Evolutionary conservation across 2,888 invertebrate genomes (phyloP).

Genomic region (Mellilla xanthometata): DNA sequence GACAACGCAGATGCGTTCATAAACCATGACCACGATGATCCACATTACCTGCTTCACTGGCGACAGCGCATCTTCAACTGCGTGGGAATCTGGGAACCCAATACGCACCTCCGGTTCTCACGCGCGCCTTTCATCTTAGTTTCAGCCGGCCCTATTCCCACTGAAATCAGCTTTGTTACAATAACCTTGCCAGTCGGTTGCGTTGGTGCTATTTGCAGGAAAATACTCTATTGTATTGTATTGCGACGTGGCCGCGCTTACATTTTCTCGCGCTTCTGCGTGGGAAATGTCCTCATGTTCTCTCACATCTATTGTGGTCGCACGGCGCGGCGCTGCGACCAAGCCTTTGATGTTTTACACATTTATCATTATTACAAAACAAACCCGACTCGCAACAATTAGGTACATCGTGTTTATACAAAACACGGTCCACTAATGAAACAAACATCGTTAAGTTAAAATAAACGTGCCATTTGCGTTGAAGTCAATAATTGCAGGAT

Average conservation of each 20-base stretch:
- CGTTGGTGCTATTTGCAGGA: not conserved
- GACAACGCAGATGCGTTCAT: too few relatives aligned
- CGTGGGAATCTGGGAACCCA: slow-evolving; percentile 3
- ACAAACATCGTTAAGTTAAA: slow-evolving; percentile 1
- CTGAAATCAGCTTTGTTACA: too few relatives aligned
- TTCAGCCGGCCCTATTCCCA: not conserved
- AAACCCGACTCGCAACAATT: not conserved
- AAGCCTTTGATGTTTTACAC: slow-evolving; percentile 20
- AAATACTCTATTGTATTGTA: not conserved
- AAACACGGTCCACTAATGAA: not conserved
- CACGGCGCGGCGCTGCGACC: slow-evolving; percentile 4
- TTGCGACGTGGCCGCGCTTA: not conserved
- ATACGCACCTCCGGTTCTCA: not conserved
- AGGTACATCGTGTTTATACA: not conserved
- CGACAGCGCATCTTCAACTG: not conserved
- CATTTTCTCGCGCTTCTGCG: slow-evolving; percentile 12
- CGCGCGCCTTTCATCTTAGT: not conserved
- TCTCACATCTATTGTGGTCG: slow-evolving; percentile 25
- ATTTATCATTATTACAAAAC: slow-evolving; percentile 13
- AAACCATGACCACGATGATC: too few relatives aligned
- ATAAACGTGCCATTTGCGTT: not conserved
- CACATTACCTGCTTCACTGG: too few relatives aligned
- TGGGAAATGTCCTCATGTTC: slow-evolving; percentile 21
- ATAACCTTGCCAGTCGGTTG: too few relatives aligned
- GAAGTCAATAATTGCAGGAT: slow-evolving; percentile 1